Percentiles rank a stretch among this genome's conserved stretches.
These are phyloP conservation scores for Mormyrus hasselquistii DNA, from an alignment of 2,797 vertebrate genomes.

Conservation along the genomic window DNA sequence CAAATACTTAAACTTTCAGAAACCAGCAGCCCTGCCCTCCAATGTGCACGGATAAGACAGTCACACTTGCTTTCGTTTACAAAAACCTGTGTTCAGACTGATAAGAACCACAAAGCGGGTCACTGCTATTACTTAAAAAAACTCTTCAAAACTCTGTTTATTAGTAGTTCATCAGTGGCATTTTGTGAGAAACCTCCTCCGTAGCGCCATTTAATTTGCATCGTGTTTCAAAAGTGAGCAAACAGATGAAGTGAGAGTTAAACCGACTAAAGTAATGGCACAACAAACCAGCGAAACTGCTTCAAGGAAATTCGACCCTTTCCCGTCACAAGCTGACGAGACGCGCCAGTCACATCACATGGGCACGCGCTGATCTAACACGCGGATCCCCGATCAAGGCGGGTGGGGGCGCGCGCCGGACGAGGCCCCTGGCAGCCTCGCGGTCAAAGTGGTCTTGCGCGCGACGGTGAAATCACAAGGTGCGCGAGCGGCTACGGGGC, in stretches of 20 bases:
- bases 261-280: neutral
- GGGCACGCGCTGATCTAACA: neutral
- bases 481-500: neutral
- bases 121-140: neutral
- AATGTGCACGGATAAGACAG: neutral
- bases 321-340: neutral
- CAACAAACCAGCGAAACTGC: neutral
- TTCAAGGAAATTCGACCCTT: neutral
- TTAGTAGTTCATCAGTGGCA: neutral
- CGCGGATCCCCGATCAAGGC: neutral
- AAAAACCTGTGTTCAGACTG: neutral
- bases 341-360: neutral
- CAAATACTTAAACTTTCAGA: neutral
- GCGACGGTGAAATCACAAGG: neutral
- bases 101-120: neutral
- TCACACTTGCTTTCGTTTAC: neutral
- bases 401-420: neutral
- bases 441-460: neutral
- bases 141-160: neutral
- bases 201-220: neutral
- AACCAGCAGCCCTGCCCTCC: neutral
- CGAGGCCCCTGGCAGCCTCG: neutral
- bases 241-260: neutral
- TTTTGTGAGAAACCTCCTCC: neutral
- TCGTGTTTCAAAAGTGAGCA: neutral